Evolutionary conservation across 2,797 vertebrate genomes (phyloP), one percentile per base, ranked within the genome.

Genomic region (Rhinella marina): DNA sequence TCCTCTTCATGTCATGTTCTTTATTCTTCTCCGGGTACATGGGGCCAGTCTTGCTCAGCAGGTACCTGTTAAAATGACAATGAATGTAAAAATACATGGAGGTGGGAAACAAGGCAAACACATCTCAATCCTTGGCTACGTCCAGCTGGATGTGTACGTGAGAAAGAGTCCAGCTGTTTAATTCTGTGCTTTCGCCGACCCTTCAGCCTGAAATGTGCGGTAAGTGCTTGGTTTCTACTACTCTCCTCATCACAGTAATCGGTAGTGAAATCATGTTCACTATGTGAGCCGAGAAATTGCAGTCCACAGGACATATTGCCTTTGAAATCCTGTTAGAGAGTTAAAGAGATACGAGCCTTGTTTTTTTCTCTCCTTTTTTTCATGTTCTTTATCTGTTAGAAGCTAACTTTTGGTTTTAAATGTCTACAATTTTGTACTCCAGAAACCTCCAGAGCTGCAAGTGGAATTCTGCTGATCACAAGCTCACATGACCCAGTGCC

Each of bases 221-320:
- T 66, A 16, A 29, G 13, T 52, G 48, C 19, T 84, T 72, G 73
- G n/a, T 70, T n/a, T 76, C 10, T 48, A 62, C 13, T 21, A 27
- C 29, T 52, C 6, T 48, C 29, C 59, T 66, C 50, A 77, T 85
- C 77, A 75, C 82, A 76, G 77, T 88, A 82, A 84, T 88, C 80
- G 82, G 54, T 62, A 62, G 56, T 75, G 80, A 81, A 88, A 75
- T 75, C 57, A 56, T 64, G 7, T 86, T 59, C 27, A 17, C 56
- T 48, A 32, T 85, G 66, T 85, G 56, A 61, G n/a, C 83, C 25
- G 78, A 75, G 78, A 82, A 76, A 77, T 86, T 82, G 57, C 87
- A 29, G 78, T 29, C 17, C 16, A 59, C 64, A 76, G 27, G 64
- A 70, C 41, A 54, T 21, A 16, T 56, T 57, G 59, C 77, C 76